A percentile compares a stretch with the other conserved stretches of the same genome.
Conservation (phyloP, 2,113 vertebrate genomes). For the Ophthalmolycus amberensis region DNA sequence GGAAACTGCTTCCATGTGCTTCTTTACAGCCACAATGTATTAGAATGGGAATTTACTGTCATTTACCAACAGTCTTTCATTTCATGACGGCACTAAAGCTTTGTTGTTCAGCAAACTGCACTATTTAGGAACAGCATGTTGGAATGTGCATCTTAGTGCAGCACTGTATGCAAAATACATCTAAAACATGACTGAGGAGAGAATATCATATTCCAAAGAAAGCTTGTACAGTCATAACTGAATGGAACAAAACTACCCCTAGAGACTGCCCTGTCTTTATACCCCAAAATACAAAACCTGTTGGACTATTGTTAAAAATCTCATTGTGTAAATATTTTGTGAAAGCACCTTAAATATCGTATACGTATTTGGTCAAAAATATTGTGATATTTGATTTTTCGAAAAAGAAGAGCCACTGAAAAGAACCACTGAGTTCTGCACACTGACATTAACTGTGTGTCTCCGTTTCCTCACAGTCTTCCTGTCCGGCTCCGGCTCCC, state of each 20-base stretch:
- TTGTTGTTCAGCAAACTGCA: neutral
- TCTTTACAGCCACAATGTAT: neutral
- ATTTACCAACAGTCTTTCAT: neutral
- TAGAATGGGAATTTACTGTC: neutral
- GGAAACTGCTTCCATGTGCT: neutral
- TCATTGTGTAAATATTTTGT: too few species aligned
- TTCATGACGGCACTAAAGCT: neutral
- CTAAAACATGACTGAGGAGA: neutral
- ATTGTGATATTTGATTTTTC: too few species aligned
- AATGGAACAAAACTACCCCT: neutral
- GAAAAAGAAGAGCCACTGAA: neutral
- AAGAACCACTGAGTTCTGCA: neutral
- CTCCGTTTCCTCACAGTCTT: conserved; percentile 47
- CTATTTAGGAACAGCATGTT: conserved; percentile 4
- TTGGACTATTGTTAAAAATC: neutral
- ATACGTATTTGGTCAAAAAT: too few species aligned
- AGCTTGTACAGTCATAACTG: neutral
- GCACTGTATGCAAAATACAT: neutral
- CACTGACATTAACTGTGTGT: conserved; percentile 13
- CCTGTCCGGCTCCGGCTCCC: conserved; percentile 5
- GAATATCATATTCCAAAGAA: neutral
- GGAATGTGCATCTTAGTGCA: neutral
- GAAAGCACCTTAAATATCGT: too few species aligned
- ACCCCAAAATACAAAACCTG: neutral
- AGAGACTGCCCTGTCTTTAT: neutral